These are phyloP conservation scores for Limonius californicus DNA, from an alignment of 1,140 invertebrate genomes.

Conservation along the genomic window DNA sequence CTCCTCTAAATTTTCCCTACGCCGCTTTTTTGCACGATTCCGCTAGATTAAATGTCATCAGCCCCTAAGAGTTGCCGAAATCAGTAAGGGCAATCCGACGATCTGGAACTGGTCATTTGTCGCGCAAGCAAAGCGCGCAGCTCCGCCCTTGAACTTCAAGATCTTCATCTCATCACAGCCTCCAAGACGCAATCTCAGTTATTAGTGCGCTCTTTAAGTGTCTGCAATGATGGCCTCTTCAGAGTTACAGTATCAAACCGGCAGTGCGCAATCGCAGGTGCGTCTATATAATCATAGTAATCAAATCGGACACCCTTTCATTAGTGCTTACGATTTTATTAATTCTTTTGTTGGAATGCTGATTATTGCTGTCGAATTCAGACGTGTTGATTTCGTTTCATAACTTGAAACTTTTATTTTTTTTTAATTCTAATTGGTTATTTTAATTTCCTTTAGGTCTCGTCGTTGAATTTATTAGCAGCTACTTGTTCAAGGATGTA, in stretches of 20 bases:
- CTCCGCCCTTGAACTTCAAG: slow-evolving; percentile 34
- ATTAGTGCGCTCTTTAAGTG: slow-evolving; percentile 46
- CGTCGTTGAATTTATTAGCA: slow-evolving; percentile 38
- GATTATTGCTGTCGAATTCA: background rate
- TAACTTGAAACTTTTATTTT: slow-evolving; percentile 2
- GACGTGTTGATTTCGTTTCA: background rate
- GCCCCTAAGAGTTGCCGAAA: too few species aligned
- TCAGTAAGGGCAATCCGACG: too few species aligned
- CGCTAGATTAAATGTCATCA: too few species aligned
- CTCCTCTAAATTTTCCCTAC: too few species aligned
- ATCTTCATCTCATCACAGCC: slow-evolving; percentile 17
- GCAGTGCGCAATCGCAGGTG: slow-evolving; percentile 44
- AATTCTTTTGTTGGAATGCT: slow-evolving; percentile 24
- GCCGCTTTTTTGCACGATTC: too few species aligned
- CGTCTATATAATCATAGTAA: slow-evolving; percentile 42
- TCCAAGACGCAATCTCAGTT: slow-evolving; percentile 43
- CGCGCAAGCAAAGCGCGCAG: slow-evolving; percentile 41
- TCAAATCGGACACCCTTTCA: slow-evolving; percentile 36
- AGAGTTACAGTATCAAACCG: slow-evolving; percentile 33
- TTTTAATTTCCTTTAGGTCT: slow-evolving; percentile 38
- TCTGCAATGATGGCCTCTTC: slow-evolving; percentile 42
- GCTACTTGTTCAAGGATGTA: slow-evolving; percentile 41
- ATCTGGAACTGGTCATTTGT: slow-evolving; percentile 16
- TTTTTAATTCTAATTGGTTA: slow-evolving; percentile 15
- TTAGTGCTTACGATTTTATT: slow-evolving; percentile 40